These are phyloP conservation scores for Myotis davidii DNA, from an alignment of 2,113 vertebrate species.

Conservation along the genomic window DNA sequence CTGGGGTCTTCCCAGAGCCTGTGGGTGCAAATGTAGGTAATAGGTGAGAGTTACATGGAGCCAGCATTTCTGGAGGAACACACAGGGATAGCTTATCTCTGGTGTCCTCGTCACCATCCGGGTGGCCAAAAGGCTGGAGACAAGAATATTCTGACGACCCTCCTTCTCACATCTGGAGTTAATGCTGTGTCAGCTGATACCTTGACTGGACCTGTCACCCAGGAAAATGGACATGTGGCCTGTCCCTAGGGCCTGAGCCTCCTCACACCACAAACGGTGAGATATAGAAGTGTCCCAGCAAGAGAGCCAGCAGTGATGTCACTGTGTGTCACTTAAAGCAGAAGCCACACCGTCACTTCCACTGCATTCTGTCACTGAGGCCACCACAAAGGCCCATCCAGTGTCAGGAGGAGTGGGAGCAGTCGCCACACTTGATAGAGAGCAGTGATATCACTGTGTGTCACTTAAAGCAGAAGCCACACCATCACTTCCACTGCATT, in stretches of 20 bases:
- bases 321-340: background rate
- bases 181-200: background rate
- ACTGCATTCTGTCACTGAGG: background rate
- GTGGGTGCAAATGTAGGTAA: background rate
- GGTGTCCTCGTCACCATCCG: no score
- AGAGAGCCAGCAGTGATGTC: background rate
- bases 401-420: background rate
- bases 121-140: background rate
- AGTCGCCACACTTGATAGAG: background rate
- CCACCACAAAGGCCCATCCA: no score
- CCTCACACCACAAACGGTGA: background rate
- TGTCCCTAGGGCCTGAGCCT: background rate
- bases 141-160: background rate
- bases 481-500: background rate
- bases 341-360: background rate
- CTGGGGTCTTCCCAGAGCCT: background rate
- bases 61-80: background rate
- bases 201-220: background rate
- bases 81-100: background rate
- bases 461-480: background rate
- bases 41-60: background rate
- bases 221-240: background rate
- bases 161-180: background rate
- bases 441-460: background rate
- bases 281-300: background rate